Percentiles rank a stretch among this genome's conserved stretches.
These are phyloP conservation scores for Heliconius hortense DNA, from an alignment of 2,888 invertebrate genomes.

Conservation along the genomic window DNA sequence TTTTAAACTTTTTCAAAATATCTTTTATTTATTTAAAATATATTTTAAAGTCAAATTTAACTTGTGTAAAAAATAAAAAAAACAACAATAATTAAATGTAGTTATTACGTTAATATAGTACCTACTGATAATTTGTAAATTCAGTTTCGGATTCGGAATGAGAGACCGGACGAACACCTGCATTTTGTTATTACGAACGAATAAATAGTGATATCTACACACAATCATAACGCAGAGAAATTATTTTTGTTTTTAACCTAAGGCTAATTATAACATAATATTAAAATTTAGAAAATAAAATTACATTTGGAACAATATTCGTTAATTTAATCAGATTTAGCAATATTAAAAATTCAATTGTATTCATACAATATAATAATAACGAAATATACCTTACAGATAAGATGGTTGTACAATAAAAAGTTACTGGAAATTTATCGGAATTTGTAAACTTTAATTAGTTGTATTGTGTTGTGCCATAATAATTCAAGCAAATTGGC, in stretches of 20 bases:
- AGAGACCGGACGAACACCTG: conserved; percentile 78
- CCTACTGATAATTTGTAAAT: conserved; percentile 10
- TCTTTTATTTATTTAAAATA: too few relatives aligned
- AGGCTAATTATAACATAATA: not conserved
- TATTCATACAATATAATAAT: conserved; percentile 23
- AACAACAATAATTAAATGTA: not conserved
- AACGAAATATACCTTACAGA: conserved; percentile 29
- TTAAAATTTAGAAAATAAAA: not conserved
- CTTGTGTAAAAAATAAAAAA: not conserved
- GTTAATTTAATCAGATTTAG: conserved; percentile 33
- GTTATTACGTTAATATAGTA: not conserved
- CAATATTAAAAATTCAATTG: conserved; percentile 9
- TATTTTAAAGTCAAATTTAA: too few relatives aligned
- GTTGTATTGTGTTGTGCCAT: conserved; percentile 70
- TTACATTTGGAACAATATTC: conserved; percentile 13
- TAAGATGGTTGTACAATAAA: conserved; percentile 52
- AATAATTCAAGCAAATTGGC: conserved; percentile 53
- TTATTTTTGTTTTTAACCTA: not conserved
- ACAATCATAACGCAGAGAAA: conserved; percentile 56
- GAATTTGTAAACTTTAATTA: conserved; percentile 65
- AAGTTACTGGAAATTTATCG: conserved; percentile 57
- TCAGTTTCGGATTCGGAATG: conserved; percentile 63
- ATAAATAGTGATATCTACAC: conserved; percentile 39
- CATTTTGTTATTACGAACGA: conserved; percentile 46
- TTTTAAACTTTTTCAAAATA: too few relatives aligned